Percentiles rank a stretch among this genome's conserved stretches.
These are phyloP conservation scores for Ficedula albicollis DNA, from an alignment of 2,797 vertebrate species.

Conservation along the genomic window DNA sequence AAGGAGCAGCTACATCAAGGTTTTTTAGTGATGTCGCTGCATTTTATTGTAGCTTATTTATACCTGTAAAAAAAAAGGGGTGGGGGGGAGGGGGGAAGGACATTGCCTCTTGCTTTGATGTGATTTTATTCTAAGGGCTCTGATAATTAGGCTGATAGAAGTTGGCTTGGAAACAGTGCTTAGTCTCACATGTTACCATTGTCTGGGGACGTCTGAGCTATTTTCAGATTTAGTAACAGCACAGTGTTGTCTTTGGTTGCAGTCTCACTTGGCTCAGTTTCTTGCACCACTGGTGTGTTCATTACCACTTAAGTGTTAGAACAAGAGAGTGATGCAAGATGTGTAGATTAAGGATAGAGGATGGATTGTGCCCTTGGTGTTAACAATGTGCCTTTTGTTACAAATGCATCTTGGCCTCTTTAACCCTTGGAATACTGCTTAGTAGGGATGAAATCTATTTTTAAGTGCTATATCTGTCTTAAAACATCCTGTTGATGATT, in stretches of 20 bases:
- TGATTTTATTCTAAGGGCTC: slow-evolving; percentile 78
- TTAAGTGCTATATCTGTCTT: slow-evolving; percentile 73
- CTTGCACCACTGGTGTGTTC: slow-evolving; percentile 71
- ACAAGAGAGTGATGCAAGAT: slow-evolving; percentile 69
- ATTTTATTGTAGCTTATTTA: slow-evolving; percentile 70
- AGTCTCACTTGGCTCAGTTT: slow-evolving; percentile 74
- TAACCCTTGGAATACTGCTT: slow-evolving; percentile 73
- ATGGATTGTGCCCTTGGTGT: slow-evolving; percentile 84
- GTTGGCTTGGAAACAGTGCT: slow-evolving; percentile 78
- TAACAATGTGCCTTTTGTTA: slow-evolving; percentile 93
- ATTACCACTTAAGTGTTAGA: slow-evolving; percentile 63
- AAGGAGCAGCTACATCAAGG: slow-evolving; percentile 41
- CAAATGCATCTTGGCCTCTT: slow-evolving; percentile 78
- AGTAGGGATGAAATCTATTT: slow-evolving; percentile 68
- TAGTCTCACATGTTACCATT: slow-evolving; percentile 77
- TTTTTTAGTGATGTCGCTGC: slow-evolving; percentile 54
- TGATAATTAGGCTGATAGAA: slow-evolving; percentile 71
- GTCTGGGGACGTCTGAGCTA: slow-evolving; percentile 74
- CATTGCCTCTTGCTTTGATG: slow-evolving; percentile 65
- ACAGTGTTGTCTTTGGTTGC: slow-evolving; percentile 74
- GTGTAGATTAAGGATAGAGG: slow-evolving; percentile 73
- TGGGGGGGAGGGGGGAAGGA: not conserved
- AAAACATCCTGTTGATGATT: slow-evolving; percentile 69
- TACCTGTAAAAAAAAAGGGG: slow-evolving; percentile 39
- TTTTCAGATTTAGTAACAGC: slow-evolving; percentile 75